Conservation (phyloP, 2,888 invertebrate genomes). For the Tillus elongatus region DNA sequence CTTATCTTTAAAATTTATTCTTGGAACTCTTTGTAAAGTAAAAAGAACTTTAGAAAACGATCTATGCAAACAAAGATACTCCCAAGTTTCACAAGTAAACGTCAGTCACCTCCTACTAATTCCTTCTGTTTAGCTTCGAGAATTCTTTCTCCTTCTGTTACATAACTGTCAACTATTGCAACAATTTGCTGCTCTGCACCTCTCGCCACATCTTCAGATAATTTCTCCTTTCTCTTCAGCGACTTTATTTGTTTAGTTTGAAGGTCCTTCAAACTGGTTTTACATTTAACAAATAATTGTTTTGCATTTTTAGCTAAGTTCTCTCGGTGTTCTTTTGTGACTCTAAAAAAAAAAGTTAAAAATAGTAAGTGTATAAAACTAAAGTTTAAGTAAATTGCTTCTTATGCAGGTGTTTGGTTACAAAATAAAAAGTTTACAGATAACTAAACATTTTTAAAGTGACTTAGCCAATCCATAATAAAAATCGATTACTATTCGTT, state of each 20-base stretch:
- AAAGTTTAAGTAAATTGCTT: too few species aligned
- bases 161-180: conserved; percentile 58
- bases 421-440: too few species aligned
- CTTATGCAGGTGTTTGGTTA: too few species aligned
- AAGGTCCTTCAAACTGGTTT: conserved; percentile 64
- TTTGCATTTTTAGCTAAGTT: conserved; percentile 82
- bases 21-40: too few species aligned
- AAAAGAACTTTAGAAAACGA: too few species aligned
- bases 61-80: too few species aligned
- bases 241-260: conserved; percentile 65
- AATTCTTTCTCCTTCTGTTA: conserved; percentile 54
- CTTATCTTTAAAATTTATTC: too few species aligned
- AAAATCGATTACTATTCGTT: too few species aligned
- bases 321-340: conserved; percentile 90
- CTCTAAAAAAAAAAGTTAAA: conserved; percentile 37
- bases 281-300: conserved; percentile 65
- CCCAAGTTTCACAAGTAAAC: too few species aligned
- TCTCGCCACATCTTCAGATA: conserved; percentile 62
- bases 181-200: conserved; percentile 62
- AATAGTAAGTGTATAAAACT: too few species aligned
- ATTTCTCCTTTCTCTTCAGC: conserved; percentile 57
- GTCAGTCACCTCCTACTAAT: conserved; percentile 52
- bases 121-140: conserved; percentile 66
- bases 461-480: too few species aligned
- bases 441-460: too few species aligned